Evolutionary conservation across 2,113 vertebrate species (phyloP).

Genomic region (Macheiramphus alcinus): DNA sequence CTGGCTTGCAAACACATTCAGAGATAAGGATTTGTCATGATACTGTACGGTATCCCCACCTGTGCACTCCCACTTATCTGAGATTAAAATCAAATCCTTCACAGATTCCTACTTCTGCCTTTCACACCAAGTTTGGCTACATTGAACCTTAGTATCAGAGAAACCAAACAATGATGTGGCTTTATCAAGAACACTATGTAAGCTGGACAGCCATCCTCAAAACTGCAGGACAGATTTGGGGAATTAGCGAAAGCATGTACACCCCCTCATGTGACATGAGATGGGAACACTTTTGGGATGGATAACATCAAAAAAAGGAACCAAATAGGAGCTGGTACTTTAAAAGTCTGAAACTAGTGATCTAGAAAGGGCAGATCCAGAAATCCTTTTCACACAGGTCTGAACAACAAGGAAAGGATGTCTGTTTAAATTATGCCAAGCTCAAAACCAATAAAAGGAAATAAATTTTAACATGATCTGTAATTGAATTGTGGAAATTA

Average conservation of each 20-base stretch:
- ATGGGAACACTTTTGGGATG: background rate
- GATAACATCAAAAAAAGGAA: background rate
- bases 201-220: background rate
- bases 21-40: slow-evolving; percentile 2
- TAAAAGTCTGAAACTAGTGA: background rate
- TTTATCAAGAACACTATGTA: background rate
- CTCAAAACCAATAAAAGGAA: slow-evolving; percentile 6
- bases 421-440: background rate
- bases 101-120: background rate
- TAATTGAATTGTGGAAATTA: slow-evolving; percentile 7
- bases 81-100: slow-evolving; percentile 25
- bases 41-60: background rate
- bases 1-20: background rate
- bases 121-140: background rate
- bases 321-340: background rate
- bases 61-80: background rate
- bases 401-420: background rate
- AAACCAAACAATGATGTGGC: background rate
- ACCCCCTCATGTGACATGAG: rapidly evolving
- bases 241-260: background rate
- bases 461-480: slow-evolving; percentile 10
- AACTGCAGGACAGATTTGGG: background rate
- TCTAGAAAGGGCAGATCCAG: background rate
- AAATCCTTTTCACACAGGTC: background rate
- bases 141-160: background rate